Evolutionary conservation across 2,797 vertebrate genomes (phyloP).

Genomic region (Gambelia wislizenii): DNA sequence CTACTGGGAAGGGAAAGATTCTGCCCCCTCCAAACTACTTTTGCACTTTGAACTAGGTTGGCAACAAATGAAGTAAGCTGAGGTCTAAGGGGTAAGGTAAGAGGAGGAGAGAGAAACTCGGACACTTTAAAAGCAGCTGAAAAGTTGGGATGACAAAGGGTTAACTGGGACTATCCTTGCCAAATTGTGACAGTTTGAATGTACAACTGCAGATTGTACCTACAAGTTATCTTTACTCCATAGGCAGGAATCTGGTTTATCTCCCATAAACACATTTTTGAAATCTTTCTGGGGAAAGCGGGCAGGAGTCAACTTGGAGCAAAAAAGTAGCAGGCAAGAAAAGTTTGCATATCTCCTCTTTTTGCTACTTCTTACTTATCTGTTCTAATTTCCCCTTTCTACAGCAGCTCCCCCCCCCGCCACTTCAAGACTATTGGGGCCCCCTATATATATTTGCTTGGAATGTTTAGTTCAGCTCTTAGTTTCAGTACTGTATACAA

Average conservation of each 20-base stretch:
- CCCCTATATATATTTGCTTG: neutral
- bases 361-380: neutral
- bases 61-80: too few species aligned
- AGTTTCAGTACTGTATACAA: neutral
- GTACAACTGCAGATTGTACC: too few species aligned
- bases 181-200: too few species aligned
- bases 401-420: neutral
- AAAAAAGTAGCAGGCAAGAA: neutral
- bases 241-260: neutral
- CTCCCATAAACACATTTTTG: neutral
- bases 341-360: neutral
- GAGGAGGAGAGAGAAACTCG: too few species aligned
- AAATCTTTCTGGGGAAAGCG: neutral
- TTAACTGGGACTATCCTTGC: too few species aligned
- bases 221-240: neutral
- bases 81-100: too few species aligned
- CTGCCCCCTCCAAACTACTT: too few species aligned
- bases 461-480: neutral
- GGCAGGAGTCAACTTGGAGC: neutral
- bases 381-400: neutral
- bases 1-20: too few species aligned
- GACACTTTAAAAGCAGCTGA: too few species aligned
- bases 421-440: neutral
- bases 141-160: too few species aligned
- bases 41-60: too few species aligned